Percentiles rank a stretch among this genome's conserved stretches.
Evolutionary conservation across 2,797 vertebrate genomes (phyloP).

Genomic region (Tachyglossus aculeatus): DNA sequence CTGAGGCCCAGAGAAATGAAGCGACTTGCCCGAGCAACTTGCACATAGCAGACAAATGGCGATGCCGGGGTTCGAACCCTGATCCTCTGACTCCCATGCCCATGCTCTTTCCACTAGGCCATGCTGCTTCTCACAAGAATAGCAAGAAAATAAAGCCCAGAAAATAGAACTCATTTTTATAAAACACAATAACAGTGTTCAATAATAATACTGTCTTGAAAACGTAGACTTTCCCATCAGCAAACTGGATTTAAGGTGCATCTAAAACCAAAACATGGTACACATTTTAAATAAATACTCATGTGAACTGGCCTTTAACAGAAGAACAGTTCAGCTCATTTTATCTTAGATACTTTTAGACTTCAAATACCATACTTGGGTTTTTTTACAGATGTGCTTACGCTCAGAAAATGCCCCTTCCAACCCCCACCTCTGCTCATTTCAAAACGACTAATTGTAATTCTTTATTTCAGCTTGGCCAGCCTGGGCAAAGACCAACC

Average conservation of each 20-base stretch:
- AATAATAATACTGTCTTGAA: not conserved
- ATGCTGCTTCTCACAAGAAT: too few relatives aligned
- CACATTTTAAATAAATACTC: too few relatives aligned
- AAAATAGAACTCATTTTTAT: not conserved
- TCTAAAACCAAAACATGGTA: too few relatives aligned
- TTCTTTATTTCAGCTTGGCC: slow-evolving; percentile 16
- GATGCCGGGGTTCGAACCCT: too few relatives aligned
- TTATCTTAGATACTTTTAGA: not conserved
- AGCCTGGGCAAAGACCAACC: slow-evolving; percentile 1
- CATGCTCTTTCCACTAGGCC: too few relatives aligned
- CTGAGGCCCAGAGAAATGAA: too few relatives aligned
- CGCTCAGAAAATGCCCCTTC: not conserved
- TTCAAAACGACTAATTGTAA: not conserved
- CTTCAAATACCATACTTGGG: not conserved
- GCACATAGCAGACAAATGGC: too few relatives aligned
- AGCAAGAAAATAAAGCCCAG: not conserved
- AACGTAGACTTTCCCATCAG: too few relatives aligned
- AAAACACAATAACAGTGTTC: not conserved
- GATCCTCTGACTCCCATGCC: too few relatives aligned
- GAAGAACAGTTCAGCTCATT: not conserved
- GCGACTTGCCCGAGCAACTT: too few relatives aligned
- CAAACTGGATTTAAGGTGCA: too few relatives aligned
- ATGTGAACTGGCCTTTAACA: not conserved
- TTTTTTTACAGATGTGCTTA: not conserved
- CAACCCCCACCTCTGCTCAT: slow-evolving; percentile 7